A percentile compares a stretch with the other conserved stretches of the same genome.
These are phyloP conservation scores for Holocentrus rufus DNA, from an alignment of 2,797 vertebrate genomes.

Conservation along the genomic window DNA sequence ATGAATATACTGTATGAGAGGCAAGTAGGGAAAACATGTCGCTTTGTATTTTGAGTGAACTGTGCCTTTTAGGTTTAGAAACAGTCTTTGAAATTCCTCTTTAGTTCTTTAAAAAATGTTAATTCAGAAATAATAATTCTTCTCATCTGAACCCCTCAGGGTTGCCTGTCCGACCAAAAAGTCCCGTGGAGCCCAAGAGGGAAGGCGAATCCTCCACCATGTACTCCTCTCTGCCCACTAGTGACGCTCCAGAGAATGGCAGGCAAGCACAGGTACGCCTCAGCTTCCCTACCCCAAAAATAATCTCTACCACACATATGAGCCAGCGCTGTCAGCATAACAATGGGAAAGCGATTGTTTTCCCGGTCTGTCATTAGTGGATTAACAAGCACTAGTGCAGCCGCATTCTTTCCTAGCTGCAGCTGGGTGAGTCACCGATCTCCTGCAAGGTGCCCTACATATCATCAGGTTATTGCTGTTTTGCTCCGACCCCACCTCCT, in stretches of 20 bases:
- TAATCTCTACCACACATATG: slow-evolving; percentile 12
- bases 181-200: slow-evolving; percentile 92
- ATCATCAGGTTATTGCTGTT: slow-evolving; percentile 47
- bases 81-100: no score
- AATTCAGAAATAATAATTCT: neutral
- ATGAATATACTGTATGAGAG: no score
- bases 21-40: no score
- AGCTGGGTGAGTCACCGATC: slow-evolving; percentile 50
- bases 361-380: slow-evolving; percentile 26
- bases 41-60: no score
- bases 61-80: neutral
- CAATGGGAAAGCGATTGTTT: neutral
- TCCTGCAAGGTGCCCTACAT: slow-evolving; percentile 40
- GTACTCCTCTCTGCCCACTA: slow-evolving; percentile 94
- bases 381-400: neutral
- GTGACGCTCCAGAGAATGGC: slow-evolving; percentile 89
- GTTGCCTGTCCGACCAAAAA: slow-evolving; percentile 94
- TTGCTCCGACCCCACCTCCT: slow-evolving; percentile 31
- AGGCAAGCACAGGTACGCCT: slow-evolving; percentile 86
- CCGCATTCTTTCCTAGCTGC: slow-evolving; percentile 30
- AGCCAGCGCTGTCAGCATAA: slow-evolving; percentile 1
- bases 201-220: slow-evolving; percentile 89
- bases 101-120: neutral
- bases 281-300: neutral
- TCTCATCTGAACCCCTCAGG: slow-evolving; percentile 73